These are phyloP conservation scores for Archivesica marissinica DNA, from an alignment of 1,140 invertebrate species.

Conservation along the genomic window DNA sequence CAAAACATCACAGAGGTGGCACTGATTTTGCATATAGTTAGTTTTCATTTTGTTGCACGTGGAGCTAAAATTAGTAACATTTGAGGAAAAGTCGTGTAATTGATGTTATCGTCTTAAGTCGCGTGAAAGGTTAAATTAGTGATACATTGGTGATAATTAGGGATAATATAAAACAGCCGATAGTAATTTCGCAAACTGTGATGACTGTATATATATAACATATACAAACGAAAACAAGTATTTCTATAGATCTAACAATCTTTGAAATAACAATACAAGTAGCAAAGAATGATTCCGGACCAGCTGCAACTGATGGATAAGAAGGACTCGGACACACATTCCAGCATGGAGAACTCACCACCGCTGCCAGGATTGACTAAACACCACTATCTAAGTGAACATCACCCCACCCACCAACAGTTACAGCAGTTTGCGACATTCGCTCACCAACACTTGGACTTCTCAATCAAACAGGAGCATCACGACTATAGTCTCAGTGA, in stretches of 20 bases:
- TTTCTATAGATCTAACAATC: not conserved
- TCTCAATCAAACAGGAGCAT: constrained; percentile 64
- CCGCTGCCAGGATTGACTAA: constrained; percentile 11
- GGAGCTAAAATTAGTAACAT: constrained; percentile 53
- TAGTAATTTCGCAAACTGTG: not conserved
- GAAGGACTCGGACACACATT: constrained; percentile 27
- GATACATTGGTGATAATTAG: constrained; percentile 39
- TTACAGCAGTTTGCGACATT: constrained; percentile 40
- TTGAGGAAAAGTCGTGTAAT: constrained; percentile 36
- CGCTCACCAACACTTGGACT: constrained; percentile 51
- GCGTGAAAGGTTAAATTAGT: constrained; percentile 44
- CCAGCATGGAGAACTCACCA: constrained; percentile 2
- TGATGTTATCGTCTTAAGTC: not conserved
- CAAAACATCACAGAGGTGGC: not conserved
- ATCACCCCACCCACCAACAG: constrained; percentile 31
- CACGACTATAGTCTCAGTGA: constrained; percentile 51
- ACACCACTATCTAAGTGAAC: constrained; percentile 27
- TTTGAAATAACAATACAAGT: not conserved
- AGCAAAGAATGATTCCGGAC: constrained; percentile 52
- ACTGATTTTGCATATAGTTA: constrained; percentile 12
- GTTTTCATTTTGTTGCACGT: constrained; percentile 35
- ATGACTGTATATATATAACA: not conserved
- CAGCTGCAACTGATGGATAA: constrained; percentile 14
- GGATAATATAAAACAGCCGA: constrained; percentile 41
- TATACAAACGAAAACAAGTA: not conserved